phyloP scores from a whole-genome alignment of 2,797 vertebrate genomes.

The Scarus forsteni region DNA sequence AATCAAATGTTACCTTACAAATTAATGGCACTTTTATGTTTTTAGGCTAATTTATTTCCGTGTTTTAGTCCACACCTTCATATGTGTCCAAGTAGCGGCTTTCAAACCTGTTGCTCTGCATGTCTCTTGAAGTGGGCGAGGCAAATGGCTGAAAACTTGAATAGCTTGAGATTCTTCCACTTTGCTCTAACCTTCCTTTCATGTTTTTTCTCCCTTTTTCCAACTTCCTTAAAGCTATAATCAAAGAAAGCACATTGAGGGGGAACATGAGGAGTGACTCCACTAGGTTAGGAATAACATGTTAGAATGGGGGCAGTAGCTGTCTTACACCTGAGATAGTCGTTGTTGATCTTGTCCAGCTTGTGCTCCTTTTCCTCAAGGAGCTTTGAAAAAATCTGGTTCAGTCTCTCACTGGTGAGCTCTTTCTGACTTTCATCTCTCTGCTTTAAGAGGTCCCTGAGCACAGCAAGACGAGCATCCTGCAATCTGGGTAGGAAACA shows the following conservation, averaged over 20 bases:
- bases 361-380: slow-evolving; percentile 83
- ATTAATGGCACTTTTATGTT: background rate
- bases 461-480: slow-evolving; percentile 84
- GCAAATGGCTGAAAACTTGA: slow-evolving; percentile 79
- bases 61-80: slow-evolving; percentile 84
- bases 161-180: slow-evolving; percentile 83
- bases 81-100: slow-evolving; percentile 87
- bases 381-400: slow-evolving; percentile 76
- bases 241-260: slow-evolving; percentile 18
- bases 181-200: slow-evolving; percentile 81
- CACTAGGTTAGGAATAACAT: background rate
- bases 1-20: slow-evolving; percentile 2
- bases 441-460: slow-evolving; percentile 83
- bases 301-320: background rate
- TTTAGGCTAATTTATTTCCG: background rate
- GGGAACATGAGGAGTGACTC: background rate
- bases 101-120: slow-evolving; percentile 71
- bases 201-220: slow-evolving; percentile 80
- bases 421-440: slow-evolving; percentile 80
- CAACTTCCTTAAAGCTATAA: slow-evolving; percentile 89
- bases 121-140: slow-evolving; percentile 77
- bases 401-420: slow-evolving; percentile 75
- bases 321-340: slow-evolving; percentile 83
- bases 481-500: slow-evolving; percentile 85
- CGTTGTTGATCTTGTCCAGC: slow-evolving; percentile 80